Conservation (phyloP, 2,888 invertebrate species). For the Pachliopta kotzebuea region DNA sequence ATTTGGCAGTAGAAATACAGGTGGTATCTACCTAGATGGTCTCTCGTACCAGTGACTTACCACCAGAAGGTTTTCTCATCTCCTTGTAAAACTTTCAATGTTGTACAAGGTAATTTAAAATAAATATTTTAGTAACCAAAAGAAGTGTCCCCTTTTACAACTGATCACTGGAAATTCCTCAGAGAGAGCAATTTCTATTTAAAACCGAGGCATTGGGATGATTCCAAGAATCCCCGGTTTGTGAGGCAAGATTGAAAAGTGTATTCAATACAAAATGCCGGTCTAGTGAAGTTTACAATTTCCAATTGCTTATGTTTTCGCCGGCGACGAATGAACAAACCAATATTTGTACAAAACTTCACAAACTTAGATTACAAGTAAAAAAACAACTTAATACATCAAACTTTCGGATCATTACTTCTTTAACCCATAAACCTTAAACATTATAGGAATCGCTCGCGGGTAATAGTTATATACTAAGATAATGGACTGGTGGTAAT, state of each 20-base stretch:
- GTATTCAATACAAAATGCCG: constrained; percentile 2
- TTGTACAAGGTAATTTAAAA: neutral
- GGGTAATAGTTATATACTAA: too few species aligned
- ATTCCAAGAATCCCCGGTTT: neutral
- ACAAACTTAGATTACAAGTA: neutral
- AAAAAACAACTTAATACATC: too few species aligned
- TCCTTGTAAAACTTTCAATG: too few species aligned
- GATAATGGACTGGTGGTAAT: too few species aligned
- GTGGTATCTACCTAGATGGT: too few species aligned
- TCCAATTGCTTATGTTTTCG: neutral
- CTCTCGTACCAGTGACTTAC: too few species aligned
- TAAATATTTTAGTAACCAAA: neutral
- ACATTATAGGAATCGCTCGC: too few species aligned
- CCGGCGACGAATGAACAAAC: neutral
- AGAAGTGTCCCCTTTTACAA: neutral
- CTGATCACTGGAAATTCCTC: neutral
- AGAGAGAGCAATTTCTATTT: neutral
- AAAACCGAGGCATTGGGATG: neutral
- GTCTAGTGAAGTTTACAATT: neutral
- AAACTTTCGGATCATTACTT: too few species aligned
- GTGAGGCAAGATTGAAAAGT: neutral
- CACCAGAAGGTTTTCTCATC: too few species aligned
- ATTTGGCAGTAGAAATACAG: too few species aligned
- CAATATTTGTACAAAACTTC: neutral
- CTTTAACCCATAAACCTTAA: too few species aligned